Evolutionary conservation across 1,140 invertebrate genomes (phyloP).

Genomic region (Brachionus paranguensis): DNA sequence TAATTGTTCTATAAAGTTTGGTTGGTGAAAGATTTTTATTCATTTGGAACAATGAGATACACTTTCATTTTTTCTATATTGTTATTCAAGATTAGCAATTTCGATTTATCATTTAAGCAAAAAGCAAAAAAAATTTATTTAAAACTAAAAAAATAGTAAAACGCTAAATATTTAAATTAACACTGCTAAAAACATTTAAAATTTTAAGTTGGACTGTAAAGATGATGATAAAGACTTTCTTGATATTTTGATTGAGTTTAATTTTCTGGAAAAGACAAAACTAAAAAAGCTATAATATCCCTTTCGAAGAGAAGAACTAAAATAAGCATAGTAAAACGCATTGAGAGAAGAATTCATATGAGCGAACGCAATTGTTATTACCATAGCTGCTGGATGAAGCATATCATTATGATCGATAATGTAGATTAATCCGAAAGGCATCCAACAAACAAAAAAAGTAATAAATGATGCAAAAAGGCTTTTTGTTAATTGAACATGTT

Average conservation of each 20-base stretch:
- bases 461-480: conserved; percentile 25
- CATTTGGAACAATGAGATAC: too few relatives aligned
- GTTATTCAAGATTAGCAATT: too few relatives aligned
- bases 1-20: too few relatives aligned
- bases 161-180: not conserved
- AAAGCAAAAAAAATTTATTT: too few relatives aligned
- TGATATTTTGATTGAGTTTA: not conserved
- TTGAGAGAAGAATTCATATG: conserved; percentile 13
- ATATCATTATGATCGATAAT: not conserved
- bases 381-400: not conserved
- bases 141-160: not conserved
- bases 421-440: conserved; percentile 20
- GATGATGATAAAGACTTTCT: not conserved
- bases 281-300: not conserved
- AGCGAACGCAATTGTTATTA: not conserved
- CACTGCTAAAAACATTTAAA: not conserved
- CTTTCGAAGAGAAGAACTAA: not conserved
- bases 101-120: too few relatives aligned
- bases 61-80: too few relatives aligned
- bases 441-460: conserved; percentile 28
- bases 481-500: not conserved
- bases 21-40: too few relatives aligned
- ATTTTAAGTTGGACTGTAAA: not conserved
- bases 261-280: not conserved
- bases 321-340: not conserved